Conservation (phyloP, 2,113 vertebrate genomes). For the Pachyramphus minor region DNA sequence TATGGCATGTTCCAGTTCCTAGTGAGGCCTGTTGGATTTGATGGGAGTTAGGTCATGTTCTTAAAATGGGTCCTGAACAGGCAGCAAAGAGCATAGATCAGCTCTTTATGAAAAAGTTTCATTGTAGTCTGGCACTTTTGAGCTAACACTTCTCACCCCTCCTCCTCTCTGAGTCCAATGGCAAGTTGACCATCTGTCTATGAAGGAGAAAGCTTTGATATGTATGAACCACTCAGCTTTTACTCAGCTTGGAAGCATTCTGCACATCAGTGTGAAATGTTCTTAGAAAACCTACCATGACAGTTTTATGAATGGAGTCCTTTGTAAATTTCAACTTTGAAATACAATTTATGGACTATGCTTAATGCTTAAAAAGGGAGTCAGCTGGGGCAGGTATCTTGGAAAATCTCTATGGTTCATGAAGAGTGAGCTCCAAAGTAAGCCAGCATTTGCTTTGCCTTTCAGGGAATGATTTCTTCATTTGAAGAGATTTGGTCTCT, state of each 20-base stretch:
- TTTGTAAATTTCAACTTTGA: constrained; percentile 32
- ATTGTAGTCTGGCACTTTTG: neutral
- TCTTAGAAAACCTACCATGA: constrained; percentile 21
- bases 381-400: neutral
- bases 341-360: constrained; percentile 14
- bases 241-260: constrained; percentile 10
- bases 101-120: neutral
- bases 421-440: neutral
- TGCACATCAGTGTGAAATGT: constrained; percentile 16
- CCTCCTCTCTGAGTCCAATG: neutral
- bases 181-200: neutral
- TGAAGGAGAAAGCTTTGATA: constrained; percentile 30
- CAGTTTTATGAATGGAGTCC: constrained; percentile 36
- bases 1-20: neutral
- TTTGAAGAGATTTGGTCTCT: neutral
- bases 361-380: neutral
- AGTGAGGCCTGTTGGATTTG: neutral
- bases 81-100: neutral
- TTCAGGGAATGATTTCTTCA: neutral
- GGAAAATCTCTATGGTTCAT: neutral
- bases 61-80: neutral
- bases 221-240: neutral
- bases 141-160: neutral
- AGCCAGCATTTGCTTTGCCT: neutral
- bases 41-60: neutral